Base-by-base conservation (phyloP, 2,888 invertebrate genomes). In the Scaptomyza parva region DNA sequence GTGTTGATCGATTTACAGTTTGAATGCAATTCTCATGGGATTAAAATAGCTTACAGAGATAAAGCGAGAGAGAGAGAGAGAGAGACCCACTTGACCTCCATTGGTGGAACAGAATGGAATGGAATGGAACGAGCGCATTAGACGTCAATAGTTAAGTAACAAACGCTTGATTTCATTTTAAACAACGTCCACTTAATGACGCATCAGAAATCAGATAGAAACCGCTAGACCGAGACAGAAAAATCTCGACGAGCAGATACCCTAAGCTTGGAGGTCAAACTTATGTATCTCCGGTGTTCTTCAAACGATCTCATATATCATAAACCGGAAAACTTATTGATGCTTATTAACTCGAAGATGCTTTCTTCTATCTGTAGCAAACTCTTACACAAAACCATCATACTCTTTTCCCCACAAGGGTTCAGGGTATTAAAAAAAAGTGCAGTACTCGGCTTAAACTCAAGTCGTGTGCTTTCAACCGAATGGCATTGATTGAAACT, bases 1-100 rank as follows among this genome's bases (percentile, higher is more conserved):
- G 65, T 62, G 66, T 57, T 43, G 48, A 80, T 69, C 73, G 73
- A 84, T 64, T 77, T 80, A 39, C 69, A 41, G 41, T 53, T 26
- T 20, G 18, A 22, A 2, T 47, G 59, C 62, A 57, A 50, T 62
- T 63, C 39, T 53, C 62, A 30, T 53, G 51, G 55, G 45, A 48
- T 40, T 55, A 50, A 81, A 71, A 39, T 54, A 57, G 43, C 45
- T n/a, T n/a, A n/a, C n/a, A n/a, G n/a, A n/a, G n/a, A n/a, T n/a
- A n/a, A n/a, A n/a, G n/a, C n/a, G n/a, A n/a, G 39, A 3, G 12
- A 26, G 26, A 26, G 26, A 26, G 3, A 17, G 3, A 9, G 37
- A 37, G 14, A 28, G 18, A 40, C 18, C 17, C 33, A 61, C 40
- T 57, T 65, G 71, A 57, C 60, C 65, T 47, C 55, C 33, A 61